These are phyloP conservation scores for Larimichthys crocea DNA, from an alignment of 2,113 vertebrate species.

Conservation along the genomic window DNA sequence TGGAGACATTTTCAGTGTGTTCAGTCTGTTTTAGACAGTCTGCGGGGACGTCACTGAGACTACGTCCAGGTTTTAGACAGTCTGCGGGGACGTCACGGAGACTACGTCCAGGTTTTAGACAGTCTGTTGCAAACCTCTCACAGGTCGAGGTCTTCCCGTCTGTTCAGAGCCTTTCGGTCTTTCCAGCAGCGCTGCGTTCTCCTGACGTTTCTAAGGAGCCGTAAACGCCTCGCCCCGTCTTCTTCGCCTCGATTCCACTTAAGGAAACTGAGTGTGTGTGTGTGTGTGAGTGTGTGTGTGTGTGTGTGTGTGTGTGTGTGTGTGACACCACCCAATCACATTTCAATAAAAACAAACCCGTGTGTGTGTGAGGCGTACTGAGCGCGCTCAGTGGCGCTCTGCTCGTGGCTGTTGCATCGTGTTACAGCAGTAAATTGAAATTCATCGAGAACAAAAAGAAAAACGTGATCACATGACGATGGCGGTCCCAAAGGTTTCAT, in stretches of 20 bases:
- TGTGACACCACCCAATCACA: too few species aligned
- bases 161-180: neutral
- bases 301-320: constrained; percentile 10
- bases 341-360: too few species aligned
- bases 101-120: too few species aligned
- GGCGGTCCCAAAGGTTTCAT: constrained; percentile 62
- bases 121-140: too few species aligned
- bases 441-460: constrained; percentile 60
- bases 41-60: too few species aligned
- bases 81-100: too few species aligned
- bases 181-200: neutral
- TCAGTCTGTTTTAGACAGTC: neutral
- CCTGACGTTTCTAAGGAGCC: constrained; percentile 32
- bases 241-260: constrained; percentile 63
- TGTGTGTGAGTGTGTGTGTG: too few species aligned
- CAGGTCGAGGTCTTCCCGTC: neutral
- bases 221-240: constrained; percentile 33
- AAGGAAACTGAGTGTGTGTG: constrained; percentile 58
- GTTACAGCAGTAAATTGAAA: constrained; percentile 69
- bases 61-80: too few species aligned
- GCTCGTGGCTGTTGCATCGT: constrained; percentile 54
- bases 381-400: constrained; percentile 34
- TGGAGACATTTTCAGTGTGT: too few species aligned
- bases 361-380: constrained; percentile 40
- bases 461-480: constrained; percentile 55